Evolutionary conservation across 2,797 vertebrate genomes (phyloP).

Genomic region (Glyptemys insculpta): DNA sequence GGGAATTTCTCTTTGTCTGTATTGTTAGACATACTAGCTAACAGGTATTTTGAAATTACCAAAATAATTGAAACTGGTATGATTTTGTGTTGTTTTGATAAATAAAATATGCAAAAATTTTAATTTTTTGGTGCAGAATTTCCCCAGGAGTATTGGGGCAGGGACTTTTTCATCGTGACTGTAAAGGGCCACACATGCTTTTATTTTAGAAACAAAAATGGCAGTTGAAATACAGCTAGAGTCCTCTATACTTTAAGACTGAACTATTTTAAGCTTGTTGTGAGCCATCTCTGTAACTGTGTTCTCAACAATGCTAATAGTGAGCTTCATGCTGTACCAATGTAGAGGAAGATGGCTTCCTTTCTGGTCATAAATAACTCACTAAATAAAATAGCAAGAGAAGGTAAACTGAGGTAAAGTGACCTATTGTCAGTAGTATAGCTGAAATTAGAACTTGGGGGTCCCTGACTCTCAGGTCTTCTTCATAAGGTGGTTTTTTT

Average conservation of each 20-base stretch:
- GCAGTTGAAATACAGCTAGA: not conserved
- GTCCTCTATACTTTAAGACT: not conserved
- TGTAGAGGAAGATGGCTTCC: accelerated
- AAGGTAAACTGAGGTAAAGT: not conserved
- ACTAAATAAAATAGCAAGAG: not conserved
- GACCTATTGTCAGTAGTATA: not conserved
- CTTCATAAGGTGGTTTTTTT: no score
- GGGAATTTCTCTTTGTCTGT: not conserved
- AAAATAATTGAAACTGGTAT: not conserved
- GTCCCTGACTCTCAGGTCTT: no score
- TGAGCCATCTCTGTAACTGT: not conserved
- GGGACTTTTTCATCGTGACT: not conserved
- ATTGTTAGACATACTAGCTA: not conserved
- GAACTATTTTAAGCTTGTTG: not conserved
- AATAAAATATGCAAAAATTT: not conserved
- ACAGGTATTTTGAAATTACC: not conserved
- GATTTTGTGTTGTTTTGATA: not conserved
- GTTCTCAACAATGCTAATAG: not conserved
- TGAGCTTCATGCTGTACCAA: not conserved
- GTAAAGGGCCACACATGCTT: not conserved
- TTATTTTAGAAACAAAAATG: not conserved
- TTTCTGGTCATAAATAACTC: not conserved
- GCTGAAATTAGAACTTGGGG: accelerated
- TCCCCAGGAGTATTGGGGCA: not conserved
- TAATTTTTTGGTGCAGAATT: not conserved